These are phyloP conservation scores for Lithosia quadra DNA, from an alignment of 2,888 invertebrate genomes.

Conservation along the genomic window DNA sequence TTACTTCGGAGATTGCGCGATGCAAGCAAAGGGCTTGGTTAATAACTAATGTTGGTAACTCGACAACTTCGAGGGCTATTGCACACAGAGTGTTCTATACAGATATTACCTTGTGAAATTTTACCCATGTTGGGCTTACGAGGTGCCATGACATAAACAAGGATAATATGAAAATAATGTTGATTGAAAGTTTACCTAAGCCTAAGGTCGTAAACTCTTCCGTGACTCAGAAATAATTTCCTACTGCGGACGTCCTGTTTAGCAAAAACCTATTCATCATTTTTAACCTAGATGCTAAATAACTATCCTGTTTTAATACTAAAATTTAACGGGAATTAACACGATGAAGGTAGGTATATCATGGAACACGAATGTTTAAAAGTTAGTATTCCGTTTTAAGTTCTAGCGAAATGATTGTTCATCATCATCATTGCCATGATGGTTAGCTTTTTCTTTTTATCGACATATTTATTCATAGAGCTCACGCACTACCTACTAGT, in stretches of 20 bases:
- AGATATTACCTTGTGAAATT: neutral
- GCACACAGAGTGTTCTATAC: neutral
- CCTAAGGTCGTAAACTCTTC: too few species aligned
- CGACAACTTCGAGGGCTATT: conserved; percentile 28
- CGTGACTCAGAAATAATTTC: too few species aligned
- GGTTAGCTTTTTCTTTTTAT: neutral
- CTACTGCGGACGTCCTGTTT: too few species aligned
- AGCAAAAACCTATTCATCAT: too few species aligned
- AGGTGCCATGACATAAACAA: too few species aligned
- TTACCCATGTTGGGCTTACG: neutral
- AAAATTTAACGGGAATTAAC: too few species aligned
- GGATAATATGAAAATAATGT: too few species aligned
- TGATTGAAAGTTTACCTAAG: too few species aligned
- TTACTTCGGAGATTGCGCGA: conserved; percentile 60
- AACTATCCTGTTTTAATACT: too few species aligned
- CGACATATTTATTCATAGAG: conserved; percentile 4
- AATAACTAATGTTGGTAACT: conserved; percentile 51
- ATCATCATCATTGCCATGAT: neutral
- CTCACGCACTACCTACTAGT: neutral
- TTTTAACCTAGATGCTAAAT: too few species aligned
- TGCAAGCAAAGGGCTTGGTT: conserved; percentile 53
- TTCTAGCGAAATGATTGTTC: neutral
- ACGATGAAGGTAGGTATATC: too few species aligned
- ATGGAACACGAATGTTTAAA: too few species aligned
- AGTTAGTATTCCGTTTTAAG: neutral